Percentiles rank a stretch among this genome's conserved stretches.
These are phyloP conservation scores for Nomada lathburiana DNA, from an alignment of 2,888 invertebrate genomes.

Conservation along the genomic window DNA sequence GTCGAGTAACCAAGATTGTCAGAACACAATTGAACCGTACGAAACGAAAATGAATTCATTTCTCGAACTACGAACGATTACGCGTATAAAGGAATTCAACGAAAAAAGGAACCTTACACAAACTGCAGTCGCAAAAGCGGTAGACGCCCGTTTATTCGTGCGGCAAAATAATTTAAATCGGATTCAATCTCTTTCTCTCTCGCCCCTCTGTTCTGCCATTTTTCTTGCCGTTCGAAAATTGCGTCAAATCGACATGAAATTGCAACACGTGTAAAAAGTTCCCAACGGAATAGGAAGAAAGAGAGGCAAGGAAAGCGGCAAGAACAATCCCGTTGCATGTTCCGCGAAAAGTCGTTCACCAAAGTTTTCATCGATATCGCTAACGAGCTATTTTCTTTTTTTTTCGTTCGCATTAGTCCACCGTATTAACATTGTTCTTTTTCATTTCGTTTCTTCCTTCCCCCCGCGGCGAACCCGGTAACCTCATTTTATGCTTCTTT, in stretches of 20 bases:
- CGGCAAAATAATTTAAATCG: constrained; percentile 13
- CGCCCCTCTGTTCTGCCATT: neutral
- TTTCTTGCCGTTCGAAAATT: constrained; percentile 8
- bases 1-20: no score
- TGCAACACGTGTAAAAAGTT: constrained; percentile 8
- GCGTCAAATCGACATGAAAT: constrained; percentile 10
- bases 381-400: constrained; percentile 1
- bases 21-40: no score
- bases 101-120: neutral
- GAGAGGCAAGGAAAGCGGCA: neutral
- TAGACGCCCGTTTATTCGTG: neutral
- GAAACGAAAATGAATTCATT: no score
- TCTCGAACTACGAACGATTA: no score
- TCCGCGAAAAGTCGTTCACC: neutral
- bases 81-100: no score
- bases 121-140: neutral
- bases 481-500: neutral
- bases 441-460: neutral
- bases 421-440: neutral
- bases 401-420: neutral
- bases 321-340: constrained; percentile 10
- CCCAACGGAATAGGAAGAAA: neutral
- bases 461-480: neutral
- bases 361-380: constrained; percentile 2
- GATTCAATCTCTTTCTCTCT: constrained; percentile 12